These are phyloP conservation scores for Drosophila baimaii DNA, from an alignment of 1,140 invertebrate species.

Conservation along the genomic window DNA sequence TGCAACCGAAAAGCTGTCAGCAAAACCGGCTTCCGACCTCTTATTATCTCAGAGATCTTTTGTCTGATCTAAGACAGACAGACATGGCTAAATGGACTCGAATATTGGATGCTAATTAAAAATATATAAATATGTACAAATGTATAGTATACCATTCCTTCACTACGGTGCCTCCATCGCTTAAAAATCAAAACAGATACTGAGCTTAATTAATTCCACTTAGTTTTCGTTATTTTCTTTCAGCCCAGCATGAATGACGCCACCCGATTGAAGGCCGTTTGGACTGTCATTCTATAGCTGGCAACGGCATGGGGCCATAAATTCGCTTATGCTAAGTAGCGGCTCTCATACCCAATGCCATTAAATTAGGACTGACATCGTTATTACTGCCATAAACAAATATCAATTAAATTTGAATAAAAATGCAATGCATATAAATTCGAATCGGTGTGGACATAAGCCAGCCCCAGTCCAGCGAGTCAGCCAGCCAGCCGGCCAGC, in stretches of 20 bases:
- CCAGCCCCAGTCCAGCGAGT: not conserved
- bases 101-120: too few relatives aligned
- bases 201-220: conserved; percentile 36
- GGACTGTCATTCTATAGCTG: conserved; percentile 19
- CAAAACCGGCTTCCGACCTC: too few relatives aligned
- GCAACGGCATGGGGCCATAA: conserved; percentile 36
- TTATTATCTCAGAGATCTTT: too few relatives aligned
- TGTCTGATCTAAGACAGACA: too few relatives aligned
- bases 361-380: conserved; percentile 50
- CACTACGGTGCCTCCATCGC: too few relatives aligned
- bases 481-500: conserved; percentile 2
- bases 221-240: conserved; percentile 26
- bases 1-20: too few relatives aligned
- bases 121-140: too few relatives aligned
- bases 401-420: conserved; percentile 80
- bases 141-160: too few relatives aligned
- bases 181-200: not conserved
- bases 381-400: conserved; percentile 65
- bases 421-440: conserved; percentile 70
- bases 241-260: conserved; percentile 30
- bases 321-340: conserved; percentile 41
- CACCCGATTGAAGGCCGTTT: conserved; percentile 38
- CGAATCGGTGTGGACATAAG: not conserved
- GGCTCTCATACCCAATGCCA: conserved; percentile 33
- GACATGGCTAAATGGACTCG: too few relatives aligned